phyloP scores from a whole-genome alignment of 2,888 invertebrate species.

The Pocota personata region DNA sequence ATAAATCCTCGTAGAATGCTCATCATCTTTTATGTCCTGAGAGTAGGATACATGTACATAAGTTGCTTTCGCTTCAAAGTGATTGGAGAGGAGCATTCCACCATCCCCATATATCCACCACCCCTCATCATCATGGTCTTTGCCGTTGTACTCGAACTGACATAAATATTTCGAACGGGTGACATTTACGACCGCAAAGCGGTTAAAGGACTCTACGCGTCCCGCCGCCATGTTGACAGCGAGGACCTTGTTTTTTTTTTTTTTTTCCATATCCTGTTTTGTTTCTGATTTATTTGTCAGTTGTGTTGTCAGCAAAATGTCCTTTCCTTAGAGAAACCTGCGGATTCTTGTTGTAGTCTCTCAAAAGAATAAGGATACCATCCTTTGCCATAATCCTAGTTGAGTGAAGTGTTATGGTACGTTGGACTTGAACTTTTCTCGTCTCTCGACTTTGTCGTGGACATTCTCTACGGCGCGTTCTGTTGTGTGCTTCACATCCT shows the following conservation, averaged over 20 bases:
- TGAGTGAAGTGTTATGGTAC: constrained; percentile 70
- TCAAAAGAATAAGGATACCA: constrained; percentile 61
- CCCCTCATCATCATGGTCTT: constrained; percentile 22
- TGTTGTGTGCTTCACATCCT: constrained; percentile 58
- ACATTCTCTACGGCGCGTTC: constrained; percentile 61
- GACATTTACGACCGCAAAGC: constrained; percentile 74
- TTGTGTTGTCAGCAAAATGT: constrained; percentile 68
- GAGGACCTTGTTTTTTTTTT: constrained; percentile 27
- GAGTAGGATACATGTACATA: constrained; percentile 68
- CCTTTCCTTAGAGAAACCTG: constrained; percentile 33
- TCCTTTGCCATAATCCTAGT: constrained; percentile 65
- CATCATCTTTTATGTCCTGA: constrained; percentile 72
- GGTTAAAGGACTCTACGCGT: constrained; percentile 69
- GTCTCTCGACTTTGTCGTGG: constrained; percentile 7
- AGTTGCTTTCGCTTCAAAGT: constrained; percentile 66
- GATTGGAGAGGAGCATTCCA: constrained; percentile 53
- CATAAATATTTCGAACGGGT: constrained; percentile 73
- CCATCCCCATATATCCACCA: neutral
- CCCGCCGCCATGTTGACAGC: constrained; percentile 53
- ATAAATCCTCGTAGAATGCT: constrained; percentile 70
- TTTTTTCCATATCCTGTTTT: constrained; percentile 51
- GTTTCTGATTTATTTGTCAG: constrained; percentile 72
- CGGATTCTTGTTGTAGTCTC: constrained; percentile 52
- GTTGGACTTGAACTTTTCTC: constrained; percentile 63
- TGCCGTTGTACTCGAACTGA: constrained; percentile 68